Evolutionary conservation across 2,797 vertebrate genomes (phyloP).

Genomic region (Coccyzus lansbergi): DNA sequence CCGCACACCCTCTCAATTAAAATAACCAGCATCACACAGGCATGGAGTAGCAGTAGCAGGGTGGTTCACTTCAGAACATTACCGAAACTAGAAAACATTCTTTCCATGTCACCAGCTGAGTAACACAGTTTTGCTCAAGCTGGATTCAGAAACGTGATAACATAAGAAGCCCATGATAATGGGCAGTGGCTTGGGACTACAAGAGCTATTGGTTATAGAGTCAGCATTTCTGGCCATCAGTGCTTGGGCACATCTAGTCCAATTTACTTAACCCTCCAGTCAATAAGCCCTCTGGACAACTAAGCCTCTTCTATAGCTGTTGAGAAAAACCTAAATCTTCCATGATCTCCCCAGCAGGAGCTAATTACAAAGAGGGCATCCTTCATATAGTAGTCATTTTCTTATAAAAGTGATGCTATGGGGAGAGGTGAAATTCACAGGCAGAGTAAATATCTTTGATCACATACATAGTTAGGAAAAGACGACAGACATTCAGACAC

Average conservation of each 20-base stretch:
- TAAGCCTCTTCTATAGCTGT: not conserved
- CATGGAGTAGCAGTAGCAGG: not conserved
- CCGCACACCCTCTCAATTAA: not conserved
- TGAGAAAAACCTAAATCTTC: not conserved
- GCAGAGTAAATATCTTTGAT: not conserved
- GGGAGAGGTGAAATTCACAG: not conserved
- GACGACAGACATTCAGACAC: not conserved
- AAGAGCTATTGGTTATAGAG: not conserved
- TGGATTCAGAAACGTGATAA: not conserved
- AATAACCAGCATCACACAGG: not conserved
- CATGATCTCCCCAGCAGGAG: not conserved
- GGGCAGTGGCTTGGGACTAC: not conserved
- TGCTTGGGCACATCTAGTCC: not conserved
- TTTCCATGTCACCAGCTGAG: not conserved
- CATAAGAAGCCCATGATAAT: not conserved
- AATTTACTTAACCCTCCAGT: not conserved
- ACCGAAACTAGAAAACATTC: not conserved
- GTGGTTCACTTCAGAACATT: not conserved
- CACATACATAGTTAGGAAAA: not conserved
- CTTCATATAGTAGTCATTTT: not conserved
- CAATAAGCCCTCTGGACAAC: not conserved
- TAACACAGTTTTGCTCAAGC: not conserved
- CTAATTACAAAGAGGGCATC: not conserved
- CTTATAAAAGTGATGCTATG: not conserved
- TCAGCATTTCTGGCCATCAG: not conserved